A percentile compares a stretch with the other conserved stretches of the same genome.
Conservation (phyloP, 2,113 vertebrate genomes). For the Macquaria ambigua region DNA sequence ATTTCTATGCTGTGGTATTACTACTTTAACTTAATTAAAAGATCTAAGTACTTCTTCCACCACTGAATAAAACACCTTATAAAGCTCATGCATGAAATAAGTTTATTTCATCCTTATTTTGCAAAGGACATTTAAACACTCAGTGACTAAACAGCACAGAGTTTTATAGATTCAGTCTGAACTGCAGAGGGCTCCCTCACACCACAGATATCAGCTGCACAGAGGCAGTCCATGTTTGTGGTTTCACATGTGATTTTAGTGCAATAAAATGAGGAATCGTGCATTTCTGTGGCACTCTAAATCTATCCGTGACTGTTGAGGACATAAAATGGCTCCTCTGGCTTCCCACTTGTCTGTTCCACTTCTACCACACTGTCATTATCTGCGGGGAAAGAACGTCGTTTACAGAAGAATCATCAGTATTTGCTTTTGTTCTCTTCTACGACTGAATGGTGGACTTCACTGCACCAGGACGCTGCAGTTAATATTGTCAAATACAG, state of each 20-base stretch:
- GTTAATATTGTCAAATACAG: not conserved
- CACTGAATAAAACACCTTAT: no score
- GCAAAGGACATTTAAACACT: no score
- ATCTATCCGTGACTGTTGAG: not conserved
- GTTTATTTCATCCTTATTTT: no score
- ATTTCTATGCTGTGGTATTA: no score
- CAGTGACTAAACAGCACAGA: no score
- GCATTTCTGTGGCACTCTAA: constrained; percentile 19
- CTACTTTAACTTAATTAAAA: no score
- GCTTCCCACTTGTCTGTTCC: not conserved
- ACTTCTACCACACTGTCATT: not conserved
- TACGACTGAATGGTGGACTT: no score
- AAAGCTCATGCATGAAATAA: no score
- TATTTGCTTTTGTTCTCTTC: not conserved
- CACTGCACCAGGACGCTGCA: not conserved
- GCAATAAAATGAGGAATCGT: constrained; percentile 12
- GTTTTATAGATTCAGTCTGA: not conserved
- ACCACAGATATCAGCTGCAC: not conserved
- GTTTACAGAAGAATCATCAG: not conserved
- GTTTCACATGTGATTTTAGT: constrained; percentile 4
- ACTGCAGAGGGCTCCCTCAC: constrained; percentile 50
- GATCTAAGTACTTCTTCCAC: no score
- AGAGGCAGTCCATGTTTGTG: not conserved
- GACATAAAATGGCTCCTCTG: not conserved
- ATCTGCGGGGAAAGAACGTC: not conserved